Base-by-base conservation (phyloP, 2,797 vertebrate genomes). In the Astyanax mexicanus region DNA sequence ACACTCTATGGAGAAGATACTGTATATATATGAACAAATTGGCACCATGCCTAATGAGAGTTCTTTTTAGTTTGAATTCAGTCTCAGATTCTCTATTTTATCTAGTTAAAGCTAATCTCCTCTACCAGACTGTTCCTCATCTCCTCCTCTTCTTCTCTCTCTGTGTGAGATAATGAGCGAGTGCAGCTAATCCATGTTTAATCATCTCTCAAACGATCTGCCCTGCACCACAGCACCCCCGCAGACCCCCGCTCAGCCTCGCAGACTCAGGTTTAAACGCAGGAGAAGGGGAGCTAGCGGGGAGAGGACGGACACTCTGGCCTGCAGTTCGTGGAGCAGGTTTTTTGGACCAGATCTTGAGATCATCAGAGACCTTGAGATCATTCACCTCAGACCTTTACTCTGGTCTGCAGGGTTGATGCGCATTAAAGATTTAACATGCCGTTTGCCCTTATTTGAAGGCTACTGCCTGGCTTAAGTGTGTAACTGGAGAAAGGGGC, bases 151-250 rank as follows among this genome's bases (percentile, higher is more conserved):
- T 8, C 25, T 40, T 40, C 9, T 37, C n/a, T 68, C 67, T 79
- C 55, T 19, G 29, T 42, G 4, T 60, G 23, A 42, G 25, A 32
- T 42, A 45, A 49, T 66, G 9, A 82, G 55, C 60, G 54, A 23
- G 21, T 73, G 92, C 92, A 93, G 88, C 91, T 94, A 94, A 95
- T 95, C 89, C 90, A 89, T 90, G 92, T 92, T 94, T 93, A 94
- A 95, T 93, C 93, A 92, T 88, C 89, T 91, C 93, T 93, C 92
- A 94, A 93, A 75, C 35, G 40, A 74, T 77, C 71, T 58, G 72
- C 72, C 61, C 69, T 64, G 68, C n/a, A 67, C 60, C 72, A 38
- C 19, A 65, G 49, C 21, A 10, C 21, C 13, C 57, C 62, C 37
- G 60, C 19, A 67, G 52, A 23, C 29, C 71, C 71, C 45, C 71